Conservation (phyloP, 2,888 invertebrate genomes). For the Nomada lathburiana region DNA sequence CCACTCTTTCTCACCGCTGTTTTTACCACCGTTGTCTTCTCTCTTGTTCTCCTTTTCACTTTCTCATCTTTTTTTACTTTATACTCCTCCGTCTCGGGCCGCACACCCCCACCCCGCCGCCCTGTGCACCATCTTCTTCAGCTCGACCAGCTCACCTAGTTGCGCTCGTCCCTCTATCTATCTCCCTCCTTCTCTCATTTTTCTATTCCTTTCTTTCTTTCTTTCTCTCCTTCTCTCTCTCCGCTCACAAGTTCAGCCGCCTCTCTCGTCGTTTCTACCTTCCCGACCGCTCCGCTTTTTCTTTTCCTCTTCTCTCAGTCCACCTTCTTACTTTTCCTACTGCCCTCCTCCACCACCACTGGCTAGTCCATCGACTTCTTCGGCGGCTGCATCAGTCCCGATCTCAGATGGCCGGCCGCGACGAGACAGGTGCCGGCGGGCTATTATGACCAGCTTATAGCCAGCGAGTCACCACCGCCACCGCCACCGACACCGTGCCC, state of each 20-base stretch:
- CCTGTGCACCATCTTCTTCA: conserved; percentile 43
- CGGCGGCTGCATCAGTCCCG: conserved; percentile 61
- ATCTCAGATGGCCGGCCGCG: conserved; percentile 69
- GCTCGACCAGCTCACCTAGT: conserved; percentile 17
- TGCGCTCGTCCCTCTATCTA: neutral
- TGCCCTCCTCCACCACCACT: conserved; percentile 6
- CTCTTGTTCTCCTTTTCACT: conserved; percentile 62
- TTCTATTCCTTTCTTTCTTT: conserved; percentile 31
- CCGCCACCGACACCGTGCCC: conserved; percentile 50
- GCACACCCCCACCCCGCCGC: conserved; percentile 42
- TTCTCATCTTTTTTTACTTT: conserved; percentile 39
- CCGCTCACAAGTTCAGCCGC: neutral
- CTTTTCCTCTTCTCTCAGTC: conserved; percentile 14
- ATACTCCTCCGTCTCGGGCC: conserved; percentile 30
- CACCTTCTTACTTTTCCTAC: conserved; percentile 12
- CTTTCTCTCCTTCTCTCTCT: too few species aligned
- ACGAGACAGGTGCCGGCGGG: conserved; percentile 72
- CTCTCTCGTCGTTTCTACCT: neutral
- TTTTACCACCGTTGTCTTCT: conserved; percentile 57
- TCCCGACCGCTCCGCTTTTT: neutral
- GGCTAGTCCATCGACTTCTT: conserved; percentile 45
- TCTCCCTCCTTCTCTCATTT: too few species aligned
- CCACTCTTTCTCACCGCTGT: neutral
- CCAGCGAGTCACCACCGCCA: conserved; percentile 60
- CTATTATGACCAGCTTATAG: conserved; percentile 75